Evolutionary conservation across 1,140 invertebrate species (phyloP).

Genomic region (Aphis craccivora): DNA sequence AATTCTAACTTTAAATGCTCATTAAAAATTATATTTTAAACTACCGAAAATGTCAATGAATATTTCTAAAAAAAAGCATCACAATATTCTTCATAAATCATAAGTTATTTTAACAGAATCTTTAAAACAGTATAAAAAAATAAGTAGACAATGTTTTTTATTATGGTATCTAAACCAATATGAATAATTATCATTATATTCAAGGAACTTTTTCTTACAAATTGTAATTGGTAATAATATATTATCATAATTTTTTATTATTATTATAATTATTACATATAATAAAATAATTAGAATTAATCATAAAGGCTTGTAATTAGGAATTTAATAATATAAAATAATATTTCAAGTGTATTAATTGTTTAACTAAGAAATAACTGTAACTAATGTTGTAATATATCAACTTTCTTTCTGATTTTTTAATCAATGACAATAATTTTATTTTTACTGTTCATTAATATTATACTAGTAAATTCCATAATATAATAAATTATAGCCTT

Average conservation of each 20-base stretch:
- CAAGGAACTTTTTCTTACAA: slow-evolving; percentile 2
- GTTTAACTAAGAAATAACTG: neutral
- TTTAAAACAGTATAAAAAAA: neutral
- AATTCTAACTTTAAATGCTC: no score
- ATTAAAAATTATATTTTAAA: no score
- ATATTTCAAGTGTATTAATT: neutral
- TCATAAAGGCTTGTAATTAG: neutral
- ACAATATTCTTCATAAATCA: neutral
- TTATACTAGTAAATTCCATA: neutral
- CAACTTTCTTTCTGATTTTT: neutral
- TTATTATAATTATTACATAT: neutral
- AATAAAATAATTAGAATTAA: neutral
- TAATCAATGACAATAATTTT: no score
- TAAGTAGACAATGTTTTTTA: neutral
- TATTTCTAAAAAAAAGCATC: neutral
- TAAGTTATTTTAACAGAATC: neutral
- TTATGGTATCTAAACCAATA: neutral
- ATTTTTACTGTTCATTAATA: neutral
- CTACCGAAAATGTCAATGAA: no score
- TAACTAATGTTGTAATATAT: neutral
- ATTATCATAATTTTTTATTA: neutral
- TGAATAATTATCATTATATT: neutral
- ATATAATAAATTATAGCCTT: neutral
- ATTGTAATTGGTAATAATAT: neutral
- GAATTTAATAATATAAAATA: neutral